phyloP scores from a whole-genome alignment of 2,797 vertebrate species.

The Sciurus carolinensis region DNA sequence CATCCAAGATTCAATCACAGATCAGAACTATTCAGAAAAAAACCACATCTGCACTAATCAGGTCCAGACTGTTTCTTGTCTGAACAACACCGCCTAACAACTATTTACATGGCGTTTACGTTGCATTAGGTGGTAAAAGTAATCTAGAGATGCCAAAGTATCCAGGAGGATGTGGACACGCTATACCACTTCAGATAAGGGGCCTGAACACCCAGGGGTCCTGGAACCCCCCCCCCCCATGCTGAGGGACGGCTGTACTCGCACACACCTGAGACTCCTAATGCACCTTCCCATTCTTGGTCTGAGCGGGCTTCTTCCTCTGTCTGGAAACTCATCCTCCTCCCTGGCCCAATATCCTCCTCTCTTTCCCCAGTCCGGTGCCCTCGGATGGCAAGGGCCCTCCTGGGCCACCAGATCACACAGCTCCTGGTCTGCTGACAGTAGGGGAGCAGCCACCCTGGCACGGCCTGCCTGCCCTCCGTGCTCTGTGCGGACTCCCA shows the following conservation, averaged over 20 bases:
- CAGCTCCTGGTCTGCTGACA: rapidly evolving
- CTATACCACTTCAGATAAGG: not conserved
- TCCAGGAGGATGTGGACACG: no score
- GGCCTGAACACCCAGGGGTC: not conserved
- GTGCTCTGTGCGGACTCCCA: not conserved
- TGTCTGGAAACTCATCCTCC: not conserved
- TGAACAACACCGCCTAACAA: not conserved
- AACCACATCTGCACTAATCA: not conserved
- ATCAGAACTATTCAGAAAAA: not conserved
- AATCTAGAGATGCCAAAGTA: not conserved
- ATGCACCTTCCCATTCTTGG: not conserved
- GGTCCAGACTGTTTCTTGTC: no score
- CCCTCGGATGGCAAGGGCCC: not conserved
- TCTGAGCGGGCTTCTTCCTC: not conserved
- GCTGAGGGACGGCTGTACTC: rapidly evolving
- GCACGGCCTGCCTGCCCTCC: not conserved
- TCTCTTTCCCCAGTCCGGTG: not conserved
- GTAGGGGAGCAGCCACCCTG: rapidly evolving
- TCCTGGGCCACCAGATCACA: not conserved
- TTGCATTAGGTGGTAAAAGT: no score
- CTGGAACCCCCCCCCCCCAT: not conserved
- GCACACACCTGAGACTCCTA: no score
- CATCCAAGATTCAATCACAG: not conserved
- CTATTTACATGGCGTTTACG: not conserved
- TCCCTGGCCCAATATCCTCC: no score